A percentile compares a stretch with the other conserved stretches of the same genome.
Evolutionary conservation across 2,113 vertebrate species (phyloP).

Genomic region (Melanocharis versteri): DNA sequence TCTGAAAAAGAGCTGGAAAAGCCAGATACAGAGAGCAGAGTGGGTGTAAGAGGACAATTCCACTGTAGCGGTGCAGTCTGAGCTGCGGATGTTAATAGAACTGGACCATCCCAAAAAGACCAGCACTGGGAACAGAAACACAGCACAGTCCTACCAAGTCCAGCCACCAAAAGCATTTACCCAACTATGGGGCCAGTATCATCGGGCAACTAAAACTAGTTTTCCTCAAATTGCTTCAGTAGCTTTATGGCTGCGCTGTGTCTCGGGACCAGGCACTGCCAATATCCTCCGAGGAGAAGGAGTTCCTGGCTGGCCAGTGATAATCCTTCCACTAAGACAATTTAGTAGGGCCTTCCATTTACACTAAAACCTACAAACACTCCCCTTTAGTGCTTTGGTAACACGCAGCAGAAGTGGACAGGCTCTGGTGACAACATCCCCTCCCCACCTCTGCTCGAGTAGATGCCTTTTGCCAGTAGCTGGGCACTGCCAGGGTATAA

Average conservation of each 20-base stretch:
- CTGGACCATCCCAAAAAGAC: background rate
- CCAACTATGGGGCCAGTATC: accelerated
- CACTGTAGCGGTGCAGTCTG: background rate
- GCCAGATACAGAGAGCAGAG: background rate
- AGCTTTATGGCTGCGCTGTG: background rate
- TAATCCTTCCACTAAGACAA: background rate
- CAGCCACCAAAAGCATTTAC: background rate
- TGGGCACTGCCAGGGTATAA: background rate
- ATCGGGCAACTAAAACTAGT: background rate
- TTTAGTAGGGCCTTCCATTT: background rate
- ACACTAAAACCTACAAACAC: background rate
- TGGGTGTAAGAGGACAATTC: background rate
- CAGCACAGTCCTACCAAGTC: background rate
- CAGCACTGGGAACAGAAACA: background rate
- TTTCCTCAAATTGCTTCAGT: background rate
- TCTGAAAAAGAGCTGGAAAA: background rate
- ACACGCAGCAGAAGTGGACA: background rate
- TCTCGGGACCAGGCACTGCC: background rate
- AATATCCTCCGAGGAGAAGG: background rate
- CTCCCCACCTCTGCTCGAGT: background rate
- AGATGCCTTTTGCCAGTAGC: background rate
- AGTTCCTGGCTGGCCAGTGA: background rate
- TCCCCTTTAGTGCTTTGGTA: background rate
- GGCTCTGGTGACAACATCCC: background rate
- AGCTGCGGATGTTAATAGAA: background rate